phyloP scores from a whole-genome alignment of 2,797 vertebrate genomes.

The Phrynocephalus vlangalii region DNA sequence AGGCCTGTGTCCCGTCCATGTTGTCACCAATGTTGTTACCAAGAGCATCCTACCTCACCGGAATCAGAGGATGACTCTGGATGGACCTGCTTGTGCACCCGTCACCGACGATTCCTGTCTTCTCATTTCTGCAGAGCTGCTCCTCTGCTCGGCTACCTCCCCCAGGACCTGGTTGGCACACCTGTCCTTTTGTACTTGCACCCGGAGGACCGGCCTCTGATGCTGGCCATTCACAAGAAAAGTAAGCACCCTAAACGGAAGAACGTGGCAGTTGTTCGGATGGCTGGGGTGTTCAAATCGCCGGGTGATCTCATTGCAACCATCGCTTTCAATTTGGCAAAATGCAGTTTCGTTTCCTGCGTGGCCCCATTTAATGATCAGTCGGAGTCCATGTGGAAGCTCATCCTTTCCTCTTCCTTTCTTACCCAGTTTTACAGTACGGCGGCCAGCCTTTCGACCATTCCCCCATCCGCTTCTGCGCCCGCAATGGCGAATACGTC shows the following conservation, averaged over 20 bases:
- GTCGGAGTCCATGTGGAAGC: rapidly evolving
- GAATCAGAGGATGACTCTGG: neutral
- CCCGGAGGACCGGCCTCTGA: conserved; percentile 88
- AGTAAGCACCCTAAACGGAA: conserved; percentile 76
- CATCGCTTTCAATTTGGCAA: too few species aligned
- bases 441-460: conserved; percentile 91
- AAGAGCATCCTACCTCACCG: neutral
- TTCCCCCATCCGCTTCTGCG: conserved; percentile 88
- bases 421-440: conserved; percentile 85
- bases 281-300: too few species aligned
- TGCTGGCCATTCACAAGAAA: conserved; percentile 93
- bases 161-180: conserved; percentile 90
- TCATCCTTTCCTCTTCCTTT: neutral
- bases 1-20: neutral
- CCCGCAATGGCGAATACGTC: conserved; percentile 90
- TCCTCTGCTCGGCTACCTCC: conserved; percentile 88
- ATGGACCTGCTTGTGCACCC: neutral
- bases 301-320: too few species aligned
- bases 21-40: too few species aligned
- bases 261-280: too few species aligned
- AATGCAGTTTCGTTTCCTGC: too few species aligned
- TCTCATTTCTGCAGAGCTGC: conserved; percentile 80
- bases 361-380: neutral
- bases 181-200: conserved; percentile 89
- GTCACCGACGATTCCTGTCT: neutral